Conservation (phyloP, 2,113 vertebrate genomes). For the Numida meleagris region DNA sequence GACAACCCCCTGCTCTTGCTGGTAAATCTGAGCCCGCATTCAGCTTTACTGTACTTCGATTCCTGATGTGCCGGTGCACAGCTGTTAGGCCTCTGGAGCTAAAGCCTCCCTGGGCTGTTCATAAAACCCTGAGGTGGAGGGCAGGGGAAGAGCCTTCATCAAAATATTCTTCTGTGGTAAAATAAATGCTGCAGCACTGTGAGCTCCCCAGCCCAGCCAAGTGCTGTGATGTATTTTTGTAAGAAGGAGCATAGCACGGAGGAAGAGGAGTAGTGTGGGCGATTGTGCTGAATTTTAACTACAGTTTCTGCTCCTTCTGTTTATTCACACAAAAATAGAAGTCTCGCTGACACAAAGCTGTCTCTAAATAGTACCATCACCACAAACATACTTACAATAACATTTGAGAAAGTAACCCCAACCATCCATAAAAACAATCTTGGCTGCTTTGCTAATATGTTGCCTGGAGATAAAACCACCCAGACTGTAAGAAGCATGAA, state of each 20-base stretch:
- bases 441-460: slow-evolving; percentile 52
- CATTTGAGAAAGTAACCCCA: slow-evolving; percentile 65
- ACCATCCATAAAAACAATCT: slow-evolving; percentile 69
- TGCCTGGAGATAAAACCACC: slow-evolving; percentile 58
- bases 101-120: background rate
- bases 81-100: background rate
- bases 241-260: background rate
- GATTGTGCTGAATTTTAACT: background rate
- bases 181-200: background rate
- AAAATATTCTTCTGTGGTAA: background rate
- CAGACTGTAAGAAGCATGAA: slow-evolving; percentile 62
- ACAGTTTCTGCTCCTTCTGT: background rate
- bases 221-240: background rate
- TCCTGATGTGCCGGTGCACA: background rate
- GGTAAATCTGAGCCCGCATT: background rate
- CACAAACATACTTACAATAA: slow-evolving; percentile 59
- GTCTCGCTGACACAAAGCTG: background rate
- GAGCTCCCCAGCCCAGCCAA: background rate
- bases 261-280: background rate
- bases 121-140: background rate
- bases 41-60: background rate
- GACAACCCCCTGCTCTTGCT: background rate
- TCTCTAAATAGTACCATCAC: background rate
- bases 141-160: background rate
- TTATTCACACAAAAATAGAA: background rate